Conservation (phyloP, 2,113 vertebrate species). For the Pygoscelis adeliae region DNA sequence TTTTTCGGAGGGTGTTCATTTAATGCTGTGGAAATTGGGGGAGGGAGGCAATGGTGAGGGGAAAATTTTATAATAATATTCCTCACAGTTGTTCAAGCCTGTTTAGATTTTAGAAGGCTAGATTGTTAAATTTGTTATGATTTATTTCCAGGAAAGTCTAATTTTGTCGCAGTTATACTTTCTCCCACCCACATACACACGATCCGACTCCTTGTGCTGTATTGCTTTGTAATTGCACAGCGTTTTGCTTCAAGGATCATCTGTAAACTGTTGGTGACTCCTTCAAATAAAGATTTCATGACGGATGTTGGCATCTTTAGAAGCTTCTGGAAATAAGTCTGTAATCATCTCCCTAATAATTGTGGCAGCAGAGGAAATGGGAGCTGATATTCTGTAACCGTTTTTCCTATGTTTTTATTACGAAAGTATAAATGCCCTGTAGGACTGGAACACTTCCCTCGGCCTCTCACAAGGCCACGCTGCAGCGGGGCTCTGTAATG, state of each 20-base stretch:
- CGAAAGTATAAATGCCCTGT: not conserved
- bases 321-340: slow-evolving; percentile 2
- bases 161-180: not conserved
- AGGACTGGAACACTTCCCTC: not conserved
- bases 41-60: not conserved
- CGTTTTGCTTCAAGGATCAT: not conserved
- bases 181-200: not conserved
- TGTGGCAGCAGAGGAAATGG: not conserved
- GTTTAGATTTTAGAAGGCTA: not conserved
- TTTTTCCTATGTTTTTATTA: not conserved
- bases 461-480: not conserved
- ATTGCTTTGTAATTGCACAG: not conserved
- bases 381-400: not conserved
- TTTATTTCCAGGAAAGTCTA: slow-evolving; percentile 24
- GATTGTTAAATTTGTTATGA: not conserved
- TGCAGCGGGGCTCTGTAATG: not conserved
- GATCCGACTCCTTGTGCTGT: not conserved
- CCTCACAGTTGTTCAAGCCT: not conserved
- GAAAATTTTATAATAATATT: not conserved
- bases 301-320: not conserved
- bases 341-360: not conserved
- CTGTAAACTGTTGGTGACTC: not conserved
- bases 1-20: not conserved
- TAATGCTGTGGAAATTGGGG: not conserved
- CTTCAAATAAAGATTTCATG: not conserved